phyloP scores from a whole-genome alignment of 2,888 invertebrate genomes.

The Cerceris ruficornis region DNA sequence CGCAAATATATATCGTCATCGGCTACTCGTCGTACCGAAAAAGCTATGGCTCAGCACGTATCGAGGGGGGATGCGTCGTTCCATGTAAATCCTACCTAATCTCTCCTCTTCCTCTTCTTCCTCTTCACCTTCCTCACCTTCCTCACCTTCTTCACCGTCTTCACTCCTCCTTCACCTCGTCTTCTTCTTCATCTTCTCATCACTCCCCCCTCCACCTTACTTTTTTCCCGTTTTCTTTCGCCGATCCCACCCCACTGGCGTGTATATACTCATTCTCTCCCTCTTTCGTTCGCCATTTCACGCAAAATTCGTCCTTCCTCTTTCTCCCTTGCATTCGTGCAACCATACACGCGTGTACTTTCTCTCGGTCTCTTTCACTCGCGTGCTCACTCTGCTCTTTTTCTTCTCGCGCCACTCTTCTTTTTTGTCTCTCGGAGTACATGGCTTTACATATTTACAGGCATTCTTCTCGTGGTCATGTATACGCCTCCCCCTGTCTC shows the following conservation, averaged over 20 bases:
- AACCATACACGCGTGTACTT: conserved; percentile 24
- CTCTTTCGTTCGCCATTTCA: conserved; percentile 10
- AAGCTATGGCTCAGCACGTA: conserved; percentile 59
- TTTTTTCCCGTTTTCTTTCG: conserved; percentile 5
- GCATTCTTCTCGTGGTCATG: conserved; percentile 71
- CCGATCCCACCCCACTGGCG: conserved; percentile 5
- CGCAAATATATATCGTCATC: conserved; percentile 44
- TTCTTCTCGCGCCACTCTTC: conserved; percentile 5
- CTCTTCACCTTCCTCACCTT: conserved; percentile 35
- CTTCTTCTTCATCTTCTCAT: conserved; percentile 24
- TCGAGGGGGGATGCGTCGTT: conserved; percentile 48
- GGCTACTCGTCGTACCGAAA: conserved; percentile 55
- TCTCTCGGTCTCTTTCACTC: conserved; percentile 39
- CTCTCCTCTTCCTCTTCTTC: conserved; percentile 46
- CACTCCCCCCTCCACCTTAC: conserved; percentile 25
- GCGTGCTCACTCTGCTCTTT: conserved; percentile 7
- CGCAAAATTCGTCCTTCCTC: conserved; percentile 32
- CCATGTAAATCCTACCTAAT: conserved; percentile 64
- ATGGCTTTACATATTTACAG: conserved; percentile 77
- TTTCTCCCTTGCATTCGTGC: conserved; percentile 27
- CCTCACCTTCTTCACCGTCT: conserved; percentile 7
- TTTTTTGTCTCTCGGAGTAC: conserved; percentile 34
- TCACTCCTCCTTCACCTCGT: conserved; percentile 20
- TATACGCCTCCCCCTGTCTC: conserved; percentile 52
- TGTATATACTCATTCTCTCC: conserved; percentile 1